Conservation (phyloP, 1,140 invertebrate species). For the Gyrodactylus salaris region DNA sequence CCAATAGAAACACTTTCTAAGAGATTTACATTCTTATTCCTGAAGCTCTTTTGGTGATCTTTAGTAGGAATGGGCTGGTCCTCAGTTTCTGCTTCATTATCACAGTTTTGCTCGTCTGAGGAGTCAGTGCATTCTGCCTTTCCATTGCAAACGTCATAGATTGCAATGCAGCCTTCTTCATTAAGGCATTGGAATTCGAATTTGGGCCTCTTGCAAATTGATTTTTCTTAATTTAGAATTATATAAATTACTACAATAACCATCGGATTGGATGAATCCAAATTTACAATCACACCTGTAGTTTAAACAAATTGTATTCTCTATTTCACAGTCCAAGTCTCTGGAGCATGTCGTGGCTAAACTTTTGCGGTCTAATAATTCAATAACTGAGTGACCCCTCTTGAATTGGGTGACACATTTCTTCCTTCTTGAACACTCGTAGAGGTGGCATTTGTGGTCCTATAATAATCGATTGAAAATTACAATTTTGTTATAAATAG, state of each 20-base stretch:
- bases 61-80: neutral
- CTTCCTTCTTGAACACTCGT: too few relatives aligned
- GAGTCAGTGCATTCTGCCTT: neutral
- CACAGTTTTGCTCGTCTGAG: neutral
- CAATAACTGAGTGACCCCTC: too few relatives aligned
- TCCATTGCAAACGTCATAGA: neutral
- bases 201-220: neutral
- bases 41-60: neutral
- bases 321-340: neutral
- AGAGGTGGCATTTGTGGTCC: too few relatives aligned
- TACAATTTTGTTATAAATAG: neutral
- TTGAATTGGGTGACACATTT: too few relatives aligned
- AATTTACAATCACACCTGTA: neutral
- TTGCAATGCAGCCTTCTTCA: neutral
- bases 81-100: too few relatives aligned
- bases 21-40: neutral
- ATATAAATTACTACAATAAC: neutral
- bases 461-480: too few relatives aligned
- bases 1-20: neutral
- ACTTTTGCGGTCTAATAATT: too few relatives aligned
- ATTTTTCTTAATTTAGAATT: neutral
- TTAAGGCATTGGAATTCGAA: neutral
- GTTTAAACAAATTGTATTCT: neutral
- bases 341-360: neutral
- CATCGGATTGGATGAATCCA: neutral